Percentiles rank a stretch among this genome's conserved stretches.
Conservation (phyloP, 2,888 invertebrate species). For the Apotomis betuletana region DNA sequence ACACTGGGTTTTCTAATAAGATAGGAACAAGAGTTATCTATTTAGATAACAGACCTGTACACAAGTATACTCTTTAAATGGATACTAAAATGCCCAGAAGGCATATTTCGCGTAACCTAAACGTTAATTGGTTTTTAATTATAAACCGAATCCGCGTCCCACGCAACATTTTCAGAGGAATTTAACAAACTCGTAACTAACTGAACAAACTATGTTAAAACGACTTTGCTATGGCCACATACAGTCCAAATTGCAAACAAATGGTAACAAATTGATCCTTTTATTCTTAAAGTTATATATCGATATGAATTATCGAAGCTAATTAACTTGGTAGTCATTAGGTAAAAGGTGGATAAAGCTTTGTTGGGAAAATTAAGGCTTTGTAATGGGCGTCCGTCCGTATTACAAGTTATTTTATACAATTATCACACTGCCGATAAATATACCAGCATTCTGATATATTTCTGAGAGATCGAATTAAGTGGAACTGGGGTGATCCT, state of each 20-base stretch:
- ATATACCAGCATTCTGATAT: no score
- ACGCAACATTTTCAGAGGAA: not conserved
- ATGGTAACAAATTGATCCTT: not conserved
- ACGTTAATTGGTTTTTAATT: conserved; percentile 15
- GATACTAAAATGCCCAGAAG: not conserved
- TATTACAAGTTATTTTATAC: no score
- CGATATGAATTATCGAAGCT: conserved; percentile 8
- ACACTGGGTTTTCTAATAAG: no score
- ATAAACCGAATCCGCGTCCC: not conserved
- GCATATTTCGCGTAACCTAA: not conserved
- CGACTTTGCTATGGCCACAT: not conserved
- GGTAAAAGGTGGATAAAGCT: not conserved
- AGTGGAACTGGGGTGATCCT: no score
- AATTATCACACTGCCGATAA: no score
- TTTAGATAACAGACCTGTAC: no score
- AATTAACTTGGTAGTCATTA: not conserved
- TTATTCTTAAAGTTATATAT: not conserved
- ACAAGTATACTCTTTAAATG: not conserved
- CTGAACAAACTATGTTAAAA: not conserved
- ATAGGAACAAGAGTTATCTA: no score
- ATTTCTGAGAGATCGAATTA: no score
- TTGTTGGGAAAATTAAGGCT: no score
- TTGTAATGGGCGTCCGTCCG: no score
- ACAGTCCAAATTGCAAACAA: not conserved
- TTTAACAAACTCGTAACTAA: not conserved